Base-by-base conservation (phyloP, 2,113 vertebrate genomes). In the Collichthys lucidus region DNA sequence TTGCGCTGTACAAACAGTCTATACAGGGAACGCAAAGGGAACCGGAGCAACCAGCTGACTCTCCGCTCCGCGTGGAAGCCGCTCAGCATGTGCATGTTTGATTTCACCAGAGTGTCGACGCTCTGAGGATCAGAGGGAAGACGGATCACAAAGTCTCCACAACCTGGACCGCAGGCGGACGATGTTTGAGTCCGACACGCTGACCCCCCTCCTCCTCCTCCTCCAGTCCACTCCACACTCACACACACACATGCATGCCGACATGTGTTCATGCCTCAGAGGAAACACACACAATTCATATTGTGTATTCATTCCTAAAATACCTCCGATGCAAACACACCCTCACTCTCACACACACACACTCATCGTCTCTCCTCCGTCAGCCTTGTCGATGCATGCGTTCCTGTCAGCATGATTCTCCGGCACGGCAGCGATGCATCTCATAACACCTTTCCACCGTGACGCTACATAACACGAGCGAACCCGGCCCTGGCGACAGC, bases 41-140 rank as follows among this genome's bases (percentile, higher is more conserved):
- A 75, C 53, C 77, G 50, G 87, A 84, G 85, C 77, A n/a, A 85
- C 85, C 88, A 84, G 80, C 86, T 89, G 88, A 88, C 88, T 82
- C 71, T 87, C 56, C 19, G 60, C 81, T 82, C 71, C 65, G 74
- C 55, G 82, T 86, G 83, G n/a, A 80, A 76, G 68, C 76, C 79
- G 82, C 88, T 84, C 83, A 87, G 91, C 92, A 91, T 92, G 92
- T 92, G 93, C 93, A 93, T 92, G 93, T 89, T 75, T 89, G 90
- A 75, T 89, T 88, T 88, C 69, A 84, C 78, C 80, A 29, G 72
- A 46, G 70, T 74, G 83, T 77, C 44, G 71, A 71, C 44, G 70
- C 77, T 83, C 66, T 8, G 69, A 83, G 83, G 79, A 79, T 77
- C 83, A 70, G 64, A 77, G 67, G 11, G 74, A 69, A 47, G 74